These are phyloP conservation scores for Columba janthina DNA, from an alignment of 2,113 vertebrate species.

Conservation along the genomic window DNA sequence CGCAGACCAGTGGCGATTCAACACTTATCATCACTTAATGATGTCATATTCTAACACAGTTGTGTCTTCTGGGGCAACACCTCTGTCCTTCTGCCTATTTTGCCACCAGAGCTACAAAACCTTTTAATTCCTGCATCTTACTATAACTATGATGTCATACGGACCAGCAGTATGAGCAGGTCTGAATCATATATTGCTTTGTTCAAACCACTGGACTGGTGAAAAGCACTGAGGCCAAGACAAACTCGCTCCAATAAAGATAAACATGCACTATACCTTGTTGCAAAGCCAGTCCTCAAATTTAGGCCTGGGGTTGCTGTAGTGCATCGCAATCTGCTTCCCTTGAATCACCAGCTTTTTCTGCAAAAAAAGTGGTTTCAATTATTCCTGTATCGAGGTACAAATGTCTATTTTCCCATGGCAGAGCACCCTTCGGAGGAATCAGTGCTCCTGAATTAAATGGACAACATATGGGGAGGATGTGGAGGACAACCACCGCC, in stretches of 20 bases:
- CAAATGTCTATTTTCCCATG: slow-evolving; percentile 81
- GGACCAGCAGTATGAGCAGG: fast-evolving
- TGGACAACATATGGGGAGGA: slow-evolving; percentile 86
- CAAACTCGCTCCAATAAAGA: background rate
- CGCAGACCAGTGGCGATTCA: background rate
- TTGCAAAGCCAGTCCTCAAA: slow-evolving; percentile 99
- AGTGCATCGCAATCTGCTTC: slow-evolving; percentile 96
- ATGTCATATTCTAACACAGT: background rate
- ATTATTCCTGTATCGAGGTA: slow-evolving; percentile 80
- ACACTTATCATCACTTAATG: fast-evolving
- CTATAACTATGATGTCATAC: fast-evolving
- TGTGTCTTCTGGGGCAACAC: background rate
- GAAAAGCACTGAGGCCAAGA: background rate
- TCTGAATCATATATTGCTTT: fast-evolving
- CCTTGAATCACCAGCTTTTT: slow-evolving; percentile 95
- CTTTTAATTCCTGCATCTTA: background rate
- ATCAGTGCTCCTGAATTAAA: slow-evolving; percentile 87
- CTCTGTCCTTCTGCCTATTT: background rate
- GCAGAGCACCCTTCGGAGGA: slow-evolving; percentile 96
- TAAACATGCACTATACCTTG: slow-evolving; percentile 79
- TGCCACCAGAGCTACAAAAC: background rate
- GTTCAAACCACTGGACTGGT: background rate
- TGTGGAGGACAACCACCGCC: slow-evolving; percentile 83
- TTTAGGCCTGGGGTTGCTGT: slow-evolving; percentile 96
- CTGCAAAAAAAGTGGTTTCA: slow-evolving; percentile 87